Evolutionary conservation across 2,888 invertebrate genomes (phyloP).

Genomic region (Thyatira batis): DNA sequence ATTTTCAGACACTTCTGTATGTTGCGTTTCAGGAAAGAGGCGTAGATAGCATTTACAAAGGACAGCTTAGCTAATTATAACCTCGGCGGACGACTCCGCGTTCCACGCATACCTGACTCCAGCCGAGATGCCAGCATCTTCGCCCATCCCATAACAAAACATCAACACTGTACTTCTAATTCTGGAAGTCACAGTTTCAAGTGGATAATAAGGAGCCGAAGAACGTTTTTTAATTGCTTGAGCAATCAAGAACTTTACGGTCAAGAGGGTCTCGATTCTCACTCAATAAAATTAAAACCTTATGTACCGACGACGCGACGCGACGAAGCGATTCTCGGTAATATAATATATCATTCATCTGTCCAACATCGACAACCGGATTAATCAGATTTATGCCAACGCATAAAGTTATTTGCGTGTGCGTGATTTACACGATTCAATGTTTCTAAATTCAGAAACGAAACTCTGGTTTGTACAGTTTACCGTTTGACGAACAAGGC

Average conservation of each 20-base stretch:
- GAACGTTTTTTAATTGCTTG: conserved; percentile 27
- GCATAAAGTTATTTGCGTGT: conserved; percentile 34
- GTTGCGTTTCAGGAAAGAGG: conserved; percentile 46
- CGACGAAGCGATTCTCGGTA: conserved; percentile 15
- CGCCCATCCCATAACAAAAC: conserved; percentile 40
- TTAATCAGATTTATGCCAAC: conserved; percentile 34
- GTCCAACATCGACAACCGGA: conserved; percentile 13
- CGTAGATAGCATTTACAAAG: conserved; percentile 48
- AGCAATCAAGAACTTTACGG: conserved; percentile 18
- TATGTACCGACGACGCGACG: background rate
- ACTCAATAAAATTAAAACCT: background rate
- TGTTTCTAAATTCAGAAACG: conserved; percentile 35
- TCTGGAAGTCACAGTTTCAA: conserved; percentile 3
- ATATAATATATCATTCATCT: conserved; percentile 25
- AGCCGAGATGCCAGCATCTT: conserved; percentile 23
- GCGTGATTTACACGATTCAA: conserved; percentile 41
- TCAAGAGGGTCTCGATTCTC: background rate
- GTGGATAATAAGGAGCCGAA: conserved; percentile 10
- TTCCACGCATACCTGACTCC: conserved; percentile 52
- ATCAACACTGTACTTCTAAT: conserved; percentile 41
- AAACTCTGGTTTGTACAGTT: conserved; percentile 21
- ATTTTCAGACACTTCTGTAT: conserved; percentile 15
- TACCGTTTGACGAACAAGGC: conserved; percentile 24
- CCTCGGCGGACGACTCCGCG: conserved; percentile 46
- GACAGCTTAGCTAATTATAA: conserved; percentile 64